Base-by-base conservation (phyloP, 1,140 invertebrate genomes). In the Drosophila kepulauana region DNA sequence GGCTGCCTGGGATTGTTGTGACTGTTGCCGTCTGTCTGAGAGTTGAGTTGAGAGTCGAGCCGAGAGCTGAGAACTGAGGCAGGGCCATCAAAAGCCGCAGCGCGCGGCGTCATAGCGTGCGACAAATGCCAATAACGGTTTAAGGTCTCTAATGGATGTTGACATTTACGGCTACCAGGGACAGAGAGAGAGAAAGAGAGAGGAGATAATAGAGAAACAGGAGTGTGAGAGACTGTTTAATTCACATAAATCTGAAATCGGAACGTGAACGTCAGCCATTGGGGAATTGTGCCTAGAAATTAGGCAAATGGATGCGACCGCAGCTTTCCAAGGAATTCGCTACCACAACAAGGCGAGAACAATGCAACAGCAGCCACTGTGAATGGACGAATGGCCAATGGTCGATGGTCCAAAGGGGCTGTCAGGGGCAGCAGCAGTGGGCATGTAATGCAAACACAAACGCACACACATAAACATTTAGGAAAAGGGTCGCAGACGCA, bases 71-170 rank as follows among this genome's bases (percentile, higher is more conserved):
- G 35, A 38, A 38, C 35, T 6, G 38, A 52, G 49, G 25, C 49
- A 13, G 51, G 28, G 51, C n/a, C 51, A 33, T 52, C 28, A 52
- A 25, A 52, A 52, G 51, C 51, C 25, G 51, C 48, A 58, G 78
- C 78, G 20, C 20, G 20, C 20, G 84, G 84, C 84, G 80, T 84
- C 85, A 88, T 87, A 87, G 85, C 85, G 85, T 89, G 85, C 85
- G 85, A 89, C 85, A 89, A 89, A 89, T 89, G 81, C 84, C 84
- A 89, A 81, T 89, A 89, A 89, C 85, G 85, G 85, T 85, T 86
- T 80, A 87, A 78, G 81, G 81, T 90, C 81, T 89, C 85, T 89
- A 89, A 89, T 89, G 85, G 85, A 89, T 89, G 85, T 89, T 89
- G 85, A 89, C 85, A 89, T 89, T 89, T 85, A 89, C 85, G 74